Evolutionary conservation across 2,888 invertebrate genomes (phyloP).

Genomic region (Agrotis puta): DNA sequence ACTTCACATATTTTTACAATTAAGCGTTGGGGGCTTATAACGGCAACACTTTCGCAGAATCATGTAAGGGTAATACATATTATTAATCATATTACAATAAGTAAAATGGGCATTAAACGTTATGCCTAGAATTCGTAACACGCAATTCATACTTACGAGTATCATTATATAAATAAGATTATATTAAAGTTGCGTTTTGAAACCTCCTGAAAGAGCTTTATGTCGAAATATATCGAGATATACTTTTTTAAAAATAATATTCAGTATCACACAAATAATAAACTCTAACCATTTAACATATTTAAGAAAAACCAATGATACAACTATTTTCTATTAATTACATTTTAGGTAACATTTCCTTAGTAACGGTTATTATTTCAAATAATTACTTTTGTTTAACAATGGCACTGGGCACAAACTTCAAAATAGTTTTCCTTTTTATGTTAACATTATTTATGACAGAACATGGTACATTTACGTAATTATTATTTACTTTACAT

Average conservation of each 20-base stretch:
- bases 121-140: too few relatives aligned
- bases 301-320: not conserved
- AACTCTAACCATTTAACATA: not conserved
- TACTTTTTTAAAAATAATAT: not conserved
- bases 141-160: too few relatives aligned
- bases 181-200: too few relatives aligned
- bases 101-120: too few relatives aligned
- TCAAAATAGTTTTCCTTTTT: not conserved
- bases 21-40: not conserved
- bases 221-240: not conserved
- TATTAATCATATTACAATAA: too few relatives aligned
- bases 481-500: too few relatives aligned
- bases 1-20: slow-evolving; percentile 1
- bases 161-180: too few relatives aligned
- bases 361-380: not conserved
- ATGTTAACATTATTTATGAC: too few relatives aligned
- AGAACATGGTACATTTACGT: too few relatives aligned
- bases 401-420: not conserved
- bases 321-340: not conserved
- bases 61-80: too few relatives aligned
- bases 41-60: too few relatives aligned
- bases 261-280: slow-evolving; percentile 13
- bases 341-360: not conserved
- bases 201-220: too few relatives aligned
- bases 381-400: not conserved